These are phyloP conservation scores for Poeciliopsis occidentalis DNA, from an alignment of 2,113 vertebrate genomes.

Conservation along the genomic window DNA sequence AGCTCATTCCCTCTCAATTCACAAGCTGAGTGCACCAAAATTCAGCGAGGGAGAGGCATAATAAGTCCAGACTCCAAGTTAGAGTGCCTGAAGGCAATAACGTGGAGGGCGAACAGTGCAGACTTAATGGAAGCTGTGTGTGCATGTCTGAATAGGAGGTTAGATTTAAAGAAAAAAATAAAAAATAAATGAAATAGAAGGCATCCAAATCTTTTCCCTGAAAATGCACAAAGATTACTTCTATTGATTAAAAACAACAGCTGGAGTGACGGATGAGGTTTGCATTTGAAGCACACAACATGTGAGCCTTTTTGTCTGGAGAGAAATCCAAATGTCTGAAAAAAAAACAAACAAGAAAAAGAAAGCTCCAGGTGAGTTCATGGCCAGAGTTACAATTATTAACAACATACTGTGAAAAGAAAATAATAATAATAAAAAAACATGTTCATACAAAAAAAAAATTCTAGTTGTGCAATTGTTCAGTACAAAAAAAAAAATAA, in stretches of 20 bases:
- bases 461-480: neutral
- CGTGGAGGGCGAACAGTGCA: slow-evolving; percentile 54
- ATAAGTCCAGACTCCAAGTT: slow-evolving; percentile 66
- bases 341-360: neutral
- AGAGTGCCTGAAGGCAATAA: slow-evolving; percentile 64
- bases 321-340: slow-evolving; percentile 2
- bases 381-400: neutral
- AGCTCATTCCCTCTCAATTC: slow-evolving; percentile 60
- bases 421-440: neutral
- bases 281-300: neutral
- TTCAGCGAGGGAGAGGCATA: slow-evolving; percentile 57
- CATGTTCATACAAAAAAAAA: neutral
- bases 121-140: slow-evolving; percentile 44
- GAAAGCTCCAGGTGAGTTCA: slow-evolving; percentile 3
- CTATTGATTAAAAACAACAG: slow-evolving; percentile 8
- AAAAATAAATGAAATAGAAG: neutral
- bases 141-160: slow-evolving; percentile 23
- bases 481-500: slow-evolving; percentile 1
- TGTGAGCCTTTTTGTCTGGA: neutral
- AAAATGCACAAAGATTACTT: slow-evolving; percentile 13
- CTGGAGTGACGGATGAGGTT: neutral
- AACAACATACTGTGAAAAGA: neutral
- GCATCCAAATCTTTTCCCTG: slow-evolving; percentile 3
- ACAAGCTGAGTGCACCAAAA: slow-evolving; percentile 60
- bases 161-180: slow-evolving; percentile 9